Evolutionary conservation across 2,888 invertebrate genomes (phyloP).

Genomic region (Thyatira batis): DNA sequence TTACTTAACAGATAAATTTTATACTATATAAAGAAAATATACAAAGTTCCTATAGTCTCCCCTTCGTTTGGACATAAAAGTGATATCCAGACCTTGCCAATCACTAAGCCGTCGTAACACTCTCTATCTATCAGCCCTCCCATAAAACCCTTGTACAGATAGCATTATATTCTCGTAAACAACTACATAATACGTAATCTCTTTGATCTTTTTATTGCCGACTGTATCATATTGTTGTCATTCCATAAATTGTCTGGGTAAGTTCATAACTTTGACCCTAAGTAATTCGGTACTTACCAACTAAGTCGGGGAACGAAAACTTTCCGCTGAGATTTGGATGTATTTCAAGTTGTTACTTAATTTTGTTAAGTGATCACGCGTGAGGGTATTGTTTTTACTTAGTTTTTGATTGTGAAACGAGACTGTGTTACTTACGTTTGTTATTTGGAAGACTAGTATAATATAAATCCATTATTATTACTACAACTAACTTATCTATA

Average conservation of each 20-base stretch:
- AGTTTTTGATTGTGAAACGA: too few species aligned
- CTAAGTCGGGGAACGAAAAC: conserved; percentile 15
- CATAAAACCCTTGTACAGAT: neutral
- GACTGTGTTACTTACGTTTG: too few species aligned
- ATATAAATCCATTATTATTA: too few species aligned
- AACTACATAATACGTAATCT: conserved; percentile 1
- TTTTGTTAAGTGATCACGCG: conserved; percentile 1
- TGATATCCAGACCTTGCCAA: neutral
- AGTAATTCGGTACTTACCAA: conserved; percentile 20
- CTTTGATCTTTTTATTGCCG: conserved; percentile 1
- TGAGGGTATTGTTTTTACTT: neutral
- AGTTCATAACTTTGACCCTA: conserved; percentile 10
- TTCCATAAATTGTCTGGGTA: conserved; percentile 23
- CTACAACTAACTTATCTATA: too few species aligned
- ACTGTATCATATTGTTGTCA: conserved; percentile 13
- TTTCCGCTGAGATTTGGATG: conserved; percentile 14
- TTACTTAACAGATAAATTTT: too few species aligned
- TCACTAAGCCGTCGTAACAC: neutral
- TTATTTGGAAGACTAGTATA: too few species aligned
- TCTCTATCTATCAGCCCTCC: neutral
- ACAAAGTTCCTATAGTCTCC: too few species aligned
- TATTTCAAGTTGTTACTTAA: conserved; percentile 12
- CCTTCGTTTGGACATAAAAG: neutral
- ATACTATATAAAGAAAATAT: too few species aligned
- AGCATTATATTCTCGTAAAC: conserved; percentile 2